Conservation (phyloP, 2,888 invertebrate genomes). For the Drosophila mettleri region DNA sequence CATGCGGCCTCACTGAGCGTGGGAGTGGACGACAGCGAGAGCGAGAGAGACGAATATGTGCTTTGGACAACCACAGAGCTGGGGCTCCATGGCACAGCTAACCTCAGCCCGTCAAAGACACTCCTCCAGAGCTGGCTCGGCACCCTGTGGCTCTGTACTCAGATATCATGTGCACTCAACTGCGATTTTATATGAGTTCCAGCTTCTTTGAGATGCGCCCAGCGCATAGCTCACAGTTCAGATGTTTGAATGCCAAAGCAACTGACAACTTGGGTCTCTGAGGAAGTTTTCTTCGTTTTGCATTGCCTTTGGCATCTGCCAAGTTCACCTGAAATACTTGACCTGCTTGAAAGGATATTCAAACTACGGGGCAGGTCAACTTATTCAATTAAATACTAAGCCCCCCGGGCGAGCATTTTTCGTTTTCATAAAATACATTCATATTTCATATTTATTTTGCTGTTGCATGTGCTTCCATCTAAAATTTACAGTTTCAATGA, state of each 20-base stretch:
- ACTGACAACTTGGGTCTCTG: slow-evolving; percentile 15
- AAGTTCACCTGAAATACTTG: slow-evolving; percentile 69
- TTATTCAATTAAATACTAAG: slow-evolving; percentile 32
- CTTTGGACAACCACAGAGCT: slow-evolving; percentile 8
- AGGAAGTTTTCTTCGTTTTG: slow-evolving; percentile 7
- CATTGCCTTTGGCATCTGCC: slow-evolving; percentile 20
- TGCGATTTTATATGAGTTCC: slow-evolving; percentile 43
- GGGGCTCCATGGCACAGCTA: neutral
- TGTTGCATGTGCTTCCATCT: neutral
- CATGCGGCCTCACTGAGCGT: neutral
- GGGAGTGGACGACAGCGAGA: neutral
- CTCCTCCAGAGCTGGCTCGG: neutral
- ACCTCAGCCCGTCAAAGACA: slow-evolving; percentile 41
- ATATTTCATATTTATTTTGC: neutral
- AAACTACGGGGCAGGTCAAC: slow-evolving; percentile 32
- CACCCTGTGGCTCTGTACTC: neutral
- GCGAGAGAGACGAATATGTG: slow-evolving; percentile 8
- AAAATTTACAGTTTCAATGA: slow-evolving; percentile 1
- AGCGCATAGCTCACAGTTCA: neutral
- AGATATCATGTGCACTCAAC: slow-evolving; percentile 52
- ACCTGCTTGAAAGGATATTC: slow-evolving; percentile 48
- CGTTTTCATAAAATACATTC: neutral
- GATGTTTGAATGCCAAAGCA: neutral
- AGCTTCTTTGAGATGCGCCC: slow-evolving; percentile 22
- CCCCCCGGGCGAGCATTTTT: neutral